Conservation (phyloP, 2,113 vertebrate genomes). For the Triplophysa tibetana region DNA sequence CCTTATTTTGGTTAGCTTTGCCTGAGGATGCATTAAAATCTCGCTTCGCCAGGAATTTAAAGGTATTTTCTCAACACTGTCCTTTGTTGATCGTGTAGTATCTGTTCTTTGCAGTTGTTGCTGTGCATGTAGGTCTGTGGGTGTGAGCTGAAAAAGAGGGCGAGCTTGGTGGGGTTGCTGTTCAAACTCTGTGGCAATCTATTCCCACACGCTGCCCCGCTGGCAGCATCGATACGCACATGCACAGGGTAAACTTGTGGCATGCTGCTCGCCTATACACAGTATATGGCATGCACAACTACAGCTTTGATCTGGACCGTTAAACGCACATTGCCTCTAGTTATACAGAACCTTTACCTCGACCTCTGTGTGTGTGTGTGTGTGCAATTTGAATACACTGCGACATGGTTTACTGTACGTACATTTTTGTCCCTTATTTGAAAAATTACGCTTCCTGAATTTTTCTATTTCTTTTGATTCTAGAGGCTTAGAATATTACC, state of each 20-base stretch:
- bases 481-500: too few relatives aligned
- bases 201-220: slow-evolving; percentile 56
- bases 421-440: too few relatives aligned
- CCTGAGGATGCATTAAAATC: not conserved
- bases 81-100: not conserved
- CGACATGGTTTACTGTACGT: not conserved
- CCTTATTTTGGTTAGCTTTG: not conserved
- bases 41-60: not conserved
- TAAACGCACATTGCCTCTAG: slow-evolving; percentile 16
- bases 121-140: slow-evolving; percentile 3
- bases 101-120: slow-evolving; percentile 27
- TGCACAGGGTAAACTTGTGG: slow-evolving; percentile 20
- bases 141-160: slow-evolving; percentile 23
- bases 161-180: slow-evolving; percentile 36
- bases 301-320: slow-evolving; percentile 20
- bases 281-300: slow-evolving; percentile 19
- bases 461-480: too few relatives aligned
- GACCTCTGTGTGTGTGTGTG: not conserved
- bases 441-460: too few relatives aligned
- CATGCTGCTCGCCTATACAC: not conserved
- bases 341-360: slow-evolving; percentile 9
- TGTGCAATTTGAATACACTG: not conserved
- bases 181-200: slow-evolving; percentile 51
- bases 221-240: slow-evolving; percentile 13
- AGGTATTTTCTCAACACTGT: not conserved